Conservation (phyloP, 2,113 vertebrate species). For the Lethenteron reissneri region DNA sequence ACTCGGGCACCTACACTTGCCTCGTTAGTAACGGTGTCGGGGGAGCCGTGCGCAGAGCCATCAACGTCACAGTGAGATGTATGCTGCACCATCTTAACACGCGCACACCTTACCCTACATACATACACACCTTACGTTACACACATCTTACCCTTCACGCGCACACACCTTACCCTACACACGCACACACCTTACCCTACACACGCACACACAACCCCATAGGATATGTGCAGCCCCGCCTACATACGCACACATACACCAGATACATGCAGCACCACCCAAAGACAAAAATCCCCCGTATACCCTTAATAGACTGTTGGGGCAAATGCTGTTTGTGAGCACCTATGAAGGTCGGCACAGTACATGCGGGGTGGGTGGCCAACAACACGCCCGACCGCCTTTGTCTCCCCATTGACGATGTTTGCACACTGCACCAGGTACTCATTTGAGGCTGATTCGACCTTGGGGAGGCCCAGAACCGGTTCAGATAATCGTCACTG, state of each 20-base stretch:
- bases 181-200: not conserved
- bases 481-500: no score
- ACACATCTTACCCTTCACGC: not conserved
- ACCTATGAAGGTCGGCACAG: no score
- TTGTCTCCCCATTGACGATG: no score
- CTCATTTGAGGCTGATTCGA: no score
- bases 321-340: no score
- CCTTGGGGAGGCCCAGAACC: no score
- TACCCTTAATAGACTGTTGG: no score
- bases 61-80: slow-evolving; percentile 5
- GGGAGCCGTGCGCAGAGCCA: not conserved
- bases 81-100: not conserved
- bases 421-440: no score
- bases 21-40: not conserved
- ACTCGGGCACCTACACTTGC: slow-evolving; percentile 1
- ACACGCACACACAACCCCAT: not conserved
- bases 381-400: no score
- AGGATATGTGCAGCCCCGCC: not conserved
- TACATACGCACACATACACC: not conserved
- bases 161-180: not conserved
- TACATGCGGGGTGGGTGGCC: no score
- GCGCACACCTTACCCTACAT: not conserved
- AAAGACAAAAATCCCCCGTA: no score
- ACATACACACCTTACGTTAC: not conserved
- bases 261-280: no score